Base-by-base conservation (phyloP, 2,888 invertebrate species). In the Leptinotarsa juncta region DNA sequence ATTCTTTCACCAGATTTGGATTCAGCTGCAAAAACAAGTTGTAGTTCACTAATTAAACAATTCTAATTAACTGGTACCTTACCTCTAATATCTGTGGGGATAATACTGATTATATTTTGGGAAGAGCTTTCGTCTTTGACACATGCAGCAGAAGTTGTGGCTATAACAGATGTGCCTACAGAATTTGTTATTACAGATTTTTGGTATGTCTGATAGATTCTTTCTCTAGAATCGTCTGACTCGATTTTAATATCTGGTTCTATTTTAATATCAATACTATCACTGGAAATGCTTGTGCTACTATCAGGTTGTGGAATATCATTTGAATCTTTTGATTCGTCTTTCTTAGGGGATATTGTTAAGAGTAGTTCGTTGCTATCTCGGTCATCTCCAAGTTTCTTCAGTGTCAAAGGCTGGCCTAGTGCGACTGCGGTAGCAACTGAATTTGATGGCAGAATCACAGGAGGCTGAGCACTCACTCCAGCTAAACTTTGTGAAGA, bases 391-490 rank as follows among this genome's bases (percentile, higher is more conserved):
- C 87, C 87, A 23, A 88, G 77, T 78, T 88, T 88, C 81, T 89
- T 88, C 55, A 88, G 79, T 32, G 88, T 84, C 73, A 88, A 79
- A 1, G 87, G 86, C 79, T 88, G 88, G 3, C 86, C 85, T 51
- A 88, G 80, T 10, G 87, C 85, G 18, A 87, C 87, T 42, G 87
- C 84, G 26, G 87, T 85, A 75, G 85, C 84, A 65, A 87, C 86
- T 18, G 87, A 83, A 71, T 85, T 85, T n/a, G 87, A 83, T 20
- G 88, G 87, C 72, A 89, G 79, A 69, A 89, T 88, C 23, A 88
- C 87, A 23, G 89, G 86, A 53, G 87, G 86, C 80, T 89, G 89
- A 49, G 87, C 85, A 77, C 84, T 86, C 18, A 88, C 86, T n/a
- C 86, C 86, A 15, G 87, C 84, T 51, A 88, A 74, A 78, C 83